Conservation (phyloP, 64 coral and sea anemone genomes). For the Montipora sp. region DNA sequence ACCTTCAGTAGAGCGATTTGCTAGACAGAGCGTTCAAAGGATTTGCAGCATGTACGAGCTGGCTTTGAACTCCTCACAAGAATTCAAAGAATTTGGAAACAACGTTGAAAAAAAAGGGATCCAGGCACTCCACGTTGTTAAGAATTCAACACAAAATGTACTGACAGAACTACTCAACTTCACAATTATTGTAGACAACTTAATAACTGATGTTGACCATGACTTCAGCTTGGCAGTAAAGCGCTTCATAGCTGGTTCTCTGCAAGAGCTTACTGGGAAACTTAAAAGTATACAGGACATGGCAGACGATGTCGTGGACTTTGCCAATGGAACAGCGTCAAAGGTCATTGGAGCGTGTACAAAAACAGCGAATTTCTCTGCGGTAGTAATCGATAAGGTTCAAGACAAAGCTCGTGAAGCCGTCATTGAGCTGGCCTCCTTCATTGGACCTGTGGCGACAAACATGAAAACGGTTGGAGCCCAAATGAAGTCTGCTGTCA, state of each 20-base stretch:
- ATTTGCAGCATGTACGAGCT: conserved; percentile 57
- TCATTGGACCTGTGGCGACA: conserved; percentile 77
- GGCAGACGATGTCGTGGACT: conserved; percentile 60
- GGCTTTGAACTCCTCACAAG: conserved; percentile 52
- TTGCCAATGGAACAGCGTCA: conserved; percentile 74
- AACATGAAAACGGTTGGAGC: conserved; percentile 48
- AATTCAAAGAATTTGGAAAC: conserved; percentile 76
- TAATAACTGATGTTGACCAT: conserved; percentile 69
- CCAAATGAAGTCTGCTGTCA: conserved; percentile 77
- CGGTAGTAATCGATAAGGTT: conserved; percentile 79
- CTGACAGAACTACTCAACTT: conserved; percentile 58
- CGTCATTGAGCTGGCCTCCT: conserved; percentile 52
- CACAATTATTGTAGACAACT: conserved; percentile 65
- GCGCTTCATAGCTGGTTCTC: conserved; percentile 74
- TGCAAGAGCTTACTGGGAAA: conserved; percentile 58
- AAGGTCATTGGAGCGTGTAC: conserved; percentile 71
- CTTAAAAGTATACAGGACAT: conserved; percentile 51
- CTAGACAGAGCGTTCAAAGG: conserved; percentile 33
- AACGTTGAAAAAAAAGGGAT: conserved; percentile 67
- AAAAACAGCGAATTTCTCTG: conserved; percentile 72
- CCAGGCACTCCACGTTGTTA: conserved; percentile 13
- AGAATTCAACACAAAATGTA: conserved; percentile 58
- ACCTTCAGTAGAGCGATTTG: conserved; percentile 32
- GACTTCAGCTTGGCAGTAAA: conserved; percentile 67
- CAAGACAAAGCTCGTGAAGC: conserved; percentile 61